Percentiles rank a stretch among this genome's conserved stretches.
These are phyloP conservation scores for Apteryx mantelli DNA, from an alignment of 2,113 vertebrate genomes.

Conservation along the genomic window DNA sequence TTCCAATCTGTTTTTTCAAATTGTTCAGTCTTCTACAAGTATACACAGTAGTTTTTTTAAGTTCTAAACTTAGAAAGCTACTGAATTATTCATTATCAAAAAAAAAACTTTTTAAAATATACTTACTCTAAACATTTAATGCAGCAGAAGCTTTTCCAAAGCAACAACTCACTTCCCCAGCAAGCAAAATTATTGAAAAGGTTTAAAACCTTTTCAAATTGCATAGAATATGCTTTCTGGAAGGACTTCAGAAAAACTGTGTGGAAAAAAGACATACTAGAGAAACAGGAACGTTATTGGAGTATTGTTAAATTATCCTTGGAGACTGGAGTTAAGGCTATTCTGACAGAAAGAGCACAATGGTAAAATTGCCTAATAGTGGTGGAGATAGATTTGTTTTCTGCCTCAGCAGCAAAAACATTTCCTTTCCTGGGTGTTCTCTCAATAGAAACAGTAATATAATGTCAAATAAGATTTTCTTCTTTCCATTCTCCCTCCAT, in stretches of 20 bases:
- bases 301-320: slow-evolving; percentile 2
- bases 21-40: background rate
- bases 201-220: background rate
- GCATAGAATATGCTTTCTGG: background rate
- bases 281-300: background rate
- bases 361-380: background rate
- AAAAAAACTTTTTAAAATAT: background rate
- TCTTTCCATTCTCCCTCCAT: slow-evolving; percentile 10
- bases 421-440: slow-evolving; percentile 19
- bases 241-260: background rate
- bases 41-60: background rate
- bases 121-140: background rate
- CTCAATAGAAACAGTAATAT: slow-evolving; percentile 8
- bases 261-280: background rate
- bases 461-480: slow-evolving; percentile 34
- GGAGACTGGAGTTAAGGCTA: background rate
- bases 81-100: background rate
- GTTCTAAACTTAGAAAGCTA: background rate
- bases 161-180: background rate
- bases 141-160: background rate
- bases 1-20: background rate
- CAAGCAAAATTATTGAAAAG: background rate
- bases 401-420: slow-evolving; percentile 26
- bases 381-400: background rate
- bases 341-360: background rate